Conservation (phyloP, 2,888 invertebrate genomes). For the Temnothorax unifasciatus region DNA sequence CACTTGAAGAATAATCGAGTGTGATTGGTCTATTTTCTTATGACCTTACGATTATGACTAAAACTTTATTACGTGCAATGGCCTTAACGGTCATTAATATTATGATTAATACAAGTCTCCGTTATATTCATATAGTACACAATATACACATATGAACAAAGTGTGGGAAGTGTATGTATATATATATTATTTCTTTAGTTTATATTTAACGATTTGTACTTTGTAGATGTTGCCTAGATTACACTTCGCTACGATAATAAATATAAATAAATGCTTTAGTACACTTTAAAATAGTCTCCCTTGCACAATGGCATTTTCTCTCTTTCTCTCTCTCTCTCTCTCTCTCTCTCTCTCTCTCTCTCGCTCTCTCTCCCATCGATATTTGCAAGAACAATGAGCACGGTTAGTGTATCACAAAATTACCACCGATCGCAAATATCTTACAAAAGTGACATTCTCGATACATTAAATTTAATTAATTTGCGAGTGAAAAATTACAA, state of each 20-base stretch:
- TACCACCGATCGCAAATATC: constrained; percentile 31
- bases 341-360: neutral
- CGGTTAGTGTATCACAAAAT: constrained; percentile 66
- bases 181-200: constrained; percentile 53
- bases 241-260: constrained; percentile 50
- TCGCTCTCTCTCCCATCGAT: neutral
- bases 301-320: constrained; percentile 44
- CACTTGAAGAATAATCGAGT: no score
- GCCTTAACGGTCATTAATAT: constrained; percentile 18
- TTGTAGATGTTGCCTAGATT: constrained; percentile 60
- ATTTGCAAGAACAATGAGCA: constrained; percentile 51
- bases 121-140: constrained; percentile 41
- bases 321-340: neutral
- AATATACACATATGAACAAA: constrained; percentile 47
- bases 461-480: constrained; percentile 33
- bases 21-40: no score
- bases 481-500: constrained; percentile 64
- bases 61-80: no score
- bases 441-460: constrained; percentile 40
- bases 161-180: constrained; percentile 21
- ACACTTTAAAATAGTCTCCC: constrained; percentile 46
- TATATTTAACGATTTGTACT: constrained; percentile 69
- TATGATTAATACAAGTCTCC: constrained; percentile 23
- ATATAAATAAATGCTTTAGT: constrained; percentile 62
- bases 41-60: no score